phyloP scores from a whole-genome alignment of 2,888 invertebrate genomes.

The Pachydiplax longipennis region DNA sequence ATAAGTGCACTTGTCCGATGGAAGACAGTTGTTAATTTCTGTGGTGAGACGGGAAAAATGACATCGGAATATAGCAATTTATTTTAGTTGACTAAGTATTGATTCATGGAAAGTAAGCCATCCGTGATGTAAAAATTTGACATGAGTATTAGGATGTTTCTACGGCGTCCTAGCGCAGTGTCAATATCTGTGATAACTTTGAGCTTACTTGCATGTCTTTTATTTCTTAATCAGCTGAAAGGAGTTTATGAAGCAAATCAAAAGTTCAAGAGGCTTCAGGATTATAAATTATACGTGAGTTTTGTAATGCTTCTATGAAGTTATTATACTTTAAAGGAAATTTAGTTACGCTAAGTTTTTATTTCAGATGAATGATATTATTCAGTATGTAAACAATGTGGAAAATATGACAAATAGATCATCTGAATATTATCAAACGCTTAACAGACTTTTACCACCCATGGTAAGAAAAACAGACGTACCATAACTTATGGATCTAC shows the following conservation, averaged over 20 bases:
- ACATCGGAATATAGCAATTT: too few relatives aligned
- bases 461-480: background rate
- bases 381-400: constrained; percentile 23
- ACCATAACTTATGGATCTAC: too few relatives aligned
- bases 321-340: background rate
- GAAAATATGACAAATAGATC: constrained; percentile 29
- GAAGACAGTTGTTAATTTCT: background rate
- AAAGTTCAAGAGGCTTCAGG: constrained; percentile 16
- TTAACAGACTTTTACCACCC: constrained; percentile 9
- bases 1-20: background rate
- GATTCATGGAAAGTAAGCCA: background rate
- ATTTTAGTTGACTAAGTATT: too few relatives aligned
- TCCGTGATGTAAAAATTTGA: background rate
- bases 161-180: constrained; percentile 3
- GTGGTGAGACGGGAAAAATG: too few relatives aligned
- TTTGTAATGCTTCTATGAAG: background rate
- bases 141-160: background rate
- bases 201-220: background rate
- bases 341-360: background rate
- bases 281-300: constrained; percentile 18
- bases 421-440: constrained; percentile 12
- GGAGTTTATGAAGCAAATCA: constrained; percentile 27
- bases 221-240: constrained; percentile 6
- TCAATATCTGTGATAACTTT: background rate
- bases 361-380: constrained; percentile 34